phyloP scores from a whole-genome alignment of 2,888 invertebrate genomes.

The Polyploca ridens region DNA sequence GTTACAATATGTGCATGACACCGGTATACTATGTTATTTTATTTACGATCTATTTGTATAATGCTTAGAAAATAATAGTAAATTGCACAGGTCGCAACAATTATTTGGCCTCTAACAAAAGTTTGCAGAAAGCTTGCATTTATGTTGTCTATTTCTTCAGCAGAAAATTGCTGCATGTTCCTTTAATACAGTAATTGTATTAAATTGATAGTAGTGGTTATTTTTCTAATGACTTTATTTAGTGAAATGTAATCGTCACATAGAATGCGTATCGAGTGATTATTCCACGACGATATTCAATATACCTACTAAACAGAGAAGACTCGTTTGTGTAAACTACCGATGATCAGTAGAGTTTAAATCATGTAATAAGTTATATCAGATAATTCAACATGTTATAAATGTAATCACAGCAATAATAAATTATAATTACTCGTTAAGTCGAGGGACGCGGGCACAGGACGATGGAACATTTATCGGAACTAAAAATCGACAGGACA shows the following conservation, averaged over 20 bases:
- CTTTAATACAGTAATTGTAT: neutral
- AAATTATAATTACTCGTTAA: constrained; percentile 75
- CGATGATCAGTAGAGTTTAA: constrained; percentile 58
- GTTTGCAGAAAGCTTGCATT: neutral
- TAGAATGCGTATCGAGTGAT: constrained; percentile 3
- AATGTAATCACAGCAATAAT: constrained; percentile 81
- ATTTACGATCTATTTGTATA: constrained; percentile 15
- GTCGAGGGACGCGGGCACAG: constrained; percentile 66
- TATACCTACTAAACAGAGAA: constrained; percentile 43
- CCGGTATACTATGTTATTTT: constrained; percentile 20
- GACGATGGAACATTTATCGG: constrained; percentile 70
- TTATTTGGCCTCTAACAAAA: constrained; percentile 15
- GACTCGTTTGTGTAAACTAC: constrained; percentile 51
- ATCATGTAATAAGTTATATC: constrained; percentile 67
- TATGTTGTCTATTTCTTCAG: neutral
- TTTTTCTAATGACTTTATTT: neutral
- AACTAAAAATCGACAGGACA: constrained; percentile 71
- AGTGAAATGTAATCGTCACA: neutral
- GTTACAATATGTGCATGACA: constrained; percentile 24
- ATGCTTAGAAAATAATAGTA: constrained; percentile 17
- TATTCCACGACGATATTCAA: constrained; percentile 15
- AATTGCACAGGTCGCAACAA: constrained; percentile 17
- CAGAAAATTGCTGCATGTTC: neutral
- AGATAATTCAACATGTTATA: constrained; percentile 74
- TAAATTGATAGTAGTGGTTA: neutral